phyloP scores from a whole-genome alignment of 2,113 vertebrate genomes.

The Scalopus aquaticus region DNA sequence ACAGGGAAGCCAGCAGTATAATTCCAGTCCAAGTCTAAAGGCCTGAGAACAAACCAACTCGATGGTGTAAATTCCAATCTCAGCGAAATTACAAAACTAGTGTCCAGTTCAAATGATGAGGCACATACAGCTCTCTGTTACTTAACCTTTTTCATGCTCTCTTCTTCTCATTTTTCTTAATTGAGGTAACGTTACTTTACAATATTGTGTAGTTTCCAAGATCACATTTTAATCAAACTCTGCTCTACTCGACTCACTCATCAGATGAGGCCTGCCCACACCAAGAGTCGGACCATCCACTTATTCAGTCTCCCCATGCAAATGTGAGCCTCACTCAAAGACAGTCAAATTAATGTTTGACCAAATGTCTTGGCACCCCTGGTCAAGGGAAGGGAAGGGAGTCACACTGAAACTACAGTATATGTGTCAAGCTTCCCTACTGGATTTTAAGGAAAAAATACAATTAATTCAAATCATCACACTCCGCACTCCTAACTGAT shows the following conservation, averaged over 20 bases:
- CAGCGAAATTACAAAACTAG: background rate
- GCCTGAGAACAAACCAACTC: background rate
- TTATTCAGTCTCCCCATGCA: background rate
- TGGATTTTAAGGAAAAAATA: background rate
- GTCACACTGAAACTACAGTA: background rate
- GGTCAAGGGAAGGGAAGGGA: background rate
- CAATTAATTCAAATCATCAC: background rate
- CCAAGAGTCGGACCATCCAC: background rate
- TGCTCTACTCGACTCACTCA: background rate
- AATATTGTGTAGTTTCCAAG: too few species aligned
- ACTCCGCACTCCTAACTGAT: background rate
- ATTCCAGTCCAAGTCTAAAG: background rate
- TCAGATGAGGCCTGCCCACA: background rate
- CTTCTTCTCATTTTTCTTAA: too few species aligned
- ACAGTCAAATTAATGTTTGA: background rate
- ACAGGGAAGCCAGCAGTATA: background rate
- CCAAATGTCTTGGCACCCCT: background rate
- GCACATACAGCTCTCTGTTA: background rate
- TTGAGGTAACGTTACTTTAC: too few species aligned
- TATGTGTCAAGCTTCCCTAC: background rate
- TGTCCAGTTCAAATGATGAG: background rate
- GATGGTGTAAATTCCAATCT: background rate
- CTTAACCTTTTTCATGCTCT: background rate
- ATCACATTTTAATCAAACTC: too few species aligned
- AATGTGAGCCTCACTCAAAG: background rate